These are phyloP conservation scores for Paratrypauchen microcephalus DNA, from an alignment of 2,797 vertebrate species.

Conservation along the genomic window DNA sequence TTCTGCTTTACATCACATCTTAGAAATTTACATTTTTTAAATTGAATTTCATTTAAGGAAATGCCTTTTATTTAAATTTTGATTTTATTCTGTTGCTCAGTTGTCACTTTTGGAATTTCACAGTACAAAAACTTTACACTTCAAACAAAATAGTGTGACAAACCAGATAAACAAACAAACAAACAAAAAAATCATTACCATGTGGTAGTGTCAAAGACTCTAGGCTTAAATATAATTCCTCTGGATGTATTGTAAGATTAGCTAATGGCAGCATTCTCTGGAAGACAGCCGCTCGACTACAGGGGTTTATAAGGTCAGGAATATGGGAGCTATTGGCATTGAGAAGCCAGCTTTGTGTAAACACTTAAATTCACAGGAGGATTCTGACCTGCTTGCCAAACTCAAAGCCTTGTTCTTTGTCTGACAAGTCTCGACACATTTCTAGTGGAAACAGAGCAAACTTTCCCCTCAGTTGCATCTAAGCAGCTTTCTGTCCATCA, in stretches of 20 bases:
- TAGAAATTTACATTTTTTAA: neutral
- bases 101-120: no score
- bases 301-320: slow-evolving; percentile 6
- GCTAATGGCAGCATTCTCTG: neutral
- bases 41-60: neutral
- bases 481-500: slow-evolving; percentile 65
- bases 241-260: neutral
- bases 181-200: neutral
- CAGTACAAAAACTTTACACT: neutral
- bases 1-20: neutral
- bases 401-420: slow-evolving; percentile 52
- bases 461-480: slow-evolving; percentile 58
- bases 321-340: slow-evolving; percentile 2
- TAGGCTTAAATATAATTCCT: neutral
- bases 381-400: slow-evolving; percentile 34
- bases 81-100: no score
- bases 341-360: slow-evolving; percentile 8
- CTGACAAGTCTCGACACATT: slow-evolving; percentile 56
- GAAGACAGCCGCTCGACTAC: neutral
- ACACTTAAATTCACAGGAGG: slow-evolving; percentile 14
- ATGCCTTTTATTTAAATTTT: no score
- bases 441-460: slow-evolving; percentile 42
- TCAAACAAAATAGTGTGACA: neutral
- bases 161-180: neutral
- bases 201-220: neutral